Evolutionary conservation across 2,113 vertebrate genomes (phyloP).

Genomic region (Leuciscus idus): DNA sequence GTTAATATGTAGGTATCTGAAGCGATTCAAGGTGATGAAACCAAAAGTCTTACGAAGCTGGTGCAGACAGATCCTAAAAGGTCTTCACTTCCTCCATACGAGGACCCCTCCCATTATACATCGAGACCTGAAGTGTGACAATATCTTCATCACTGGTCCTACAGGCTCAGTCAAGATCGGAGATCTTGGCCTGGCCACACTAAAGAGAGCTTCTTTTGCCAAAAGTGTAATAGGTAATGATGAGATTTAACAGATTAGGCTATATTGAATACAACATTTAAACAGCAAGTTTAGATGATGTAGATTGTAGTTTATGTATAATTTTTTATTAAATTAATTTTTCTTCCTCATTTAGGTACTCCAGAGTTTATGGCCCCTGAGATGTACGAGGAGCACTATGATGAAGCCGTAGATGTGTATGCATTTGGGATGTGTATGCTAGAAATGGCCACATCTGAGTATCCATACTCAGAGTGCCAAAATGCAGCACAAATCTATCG

Average conservation of each 20-base stretch:
- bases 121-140: slow-evolving; percentile 97
- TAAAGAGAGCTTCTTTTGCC: slow-evolving; percentile 96
- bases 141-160: slow-evolving; percentile 99
- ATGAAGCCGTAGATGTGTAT: slow-evolving; percentile 95
- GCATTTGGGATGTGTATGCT: slow-evolving; percentile 99
- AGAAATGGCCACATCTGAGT: slow-evolving; percentile 99
- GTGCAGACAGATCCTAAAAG: slow-evolving; percentile 98
- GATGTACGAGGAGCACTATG: slow-evolving; percentile 98
- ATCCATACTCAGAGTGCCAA: slow-evolving; percentile 98
- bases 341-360: slow-evolving; percentile 79
- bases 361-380: slow-evolving; percentile 99
- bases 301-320: not conserved
- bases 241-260: not conserved
- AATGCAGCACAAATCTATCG: slow-evolving; percentile 99
- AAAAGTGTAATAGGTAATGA: slow-evolving; percentile 94
- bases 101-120: slow-evolving; percentile 97
- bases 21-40: slow-evolving; percentile 98
- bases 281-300: not conserved
- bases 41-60: slow-evolving; percentile 95
- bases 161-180: slow-evolving; percentile 98
- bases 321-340: not conserved
- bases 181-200: slow-evolving; percentile 93
- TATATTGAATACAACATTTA: not conserved
- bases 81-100: slow-evolving; percentile 95
- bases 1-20: slow-evolving; percentile 84